These are phyloP conservation scores for Sarcophaga caerulescens DNA, from an alignment of 2,888 invertebrate species.

Conservation along the genomic window DNA sequence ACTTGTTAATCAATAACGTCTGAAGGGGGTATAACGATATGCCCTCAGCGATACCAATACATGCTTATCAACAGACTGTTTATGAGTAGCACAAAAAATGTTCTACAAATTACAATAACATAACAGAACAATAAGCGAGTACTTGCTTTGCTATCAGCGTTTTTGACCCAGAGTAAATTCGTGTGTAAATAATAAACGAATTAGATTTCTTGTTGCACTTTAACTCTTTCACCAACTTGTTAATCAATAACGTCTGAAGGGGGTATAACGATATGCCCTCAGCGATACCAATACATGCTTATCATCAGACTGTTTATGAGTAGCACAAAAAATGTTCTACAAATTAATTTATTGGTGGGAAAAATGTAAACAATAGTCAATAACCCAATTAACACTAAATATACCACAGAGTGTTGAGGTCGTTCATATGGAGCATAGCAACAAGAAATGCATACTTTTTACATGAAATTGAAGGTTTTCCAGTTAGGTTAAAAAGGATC, in stretches of 20 bases:
- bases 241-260: neutral
- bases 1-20: neutral
- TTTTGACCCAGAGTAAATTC: no score
- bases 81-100: no score
- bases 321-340: neutral
- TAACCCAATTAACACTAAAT: conserved; percentile 18
- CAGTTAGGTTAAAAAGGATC: no score
- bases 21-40: neutral
- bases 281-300: no score
- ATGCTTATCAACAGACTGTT: neutral
- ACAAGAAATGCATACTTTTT: no score
- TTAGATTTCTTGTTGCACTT: neutral
- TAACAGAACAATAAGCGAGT: no score
- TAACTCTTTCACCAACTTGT: neutral
- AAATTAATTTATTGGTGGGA: no score
- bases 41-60: neutral
- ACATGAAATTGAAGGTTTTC: neutral
- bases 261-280: neutral
- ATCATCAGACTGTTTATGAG: neutral
- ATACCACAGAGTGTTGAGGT: neutral
- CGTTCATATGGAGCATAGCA: no score
- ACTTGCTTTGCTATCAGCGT: no score
- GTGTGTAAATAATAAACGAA: neutral
- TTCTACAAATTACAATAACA: no score
- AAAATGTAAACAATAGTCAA: neutral